These are phyloP conservation scores for Rhabdophis nuchalis DNA, from an alignment of 2,797 vertebrate species.

Conservation along the genomic window DNA sequence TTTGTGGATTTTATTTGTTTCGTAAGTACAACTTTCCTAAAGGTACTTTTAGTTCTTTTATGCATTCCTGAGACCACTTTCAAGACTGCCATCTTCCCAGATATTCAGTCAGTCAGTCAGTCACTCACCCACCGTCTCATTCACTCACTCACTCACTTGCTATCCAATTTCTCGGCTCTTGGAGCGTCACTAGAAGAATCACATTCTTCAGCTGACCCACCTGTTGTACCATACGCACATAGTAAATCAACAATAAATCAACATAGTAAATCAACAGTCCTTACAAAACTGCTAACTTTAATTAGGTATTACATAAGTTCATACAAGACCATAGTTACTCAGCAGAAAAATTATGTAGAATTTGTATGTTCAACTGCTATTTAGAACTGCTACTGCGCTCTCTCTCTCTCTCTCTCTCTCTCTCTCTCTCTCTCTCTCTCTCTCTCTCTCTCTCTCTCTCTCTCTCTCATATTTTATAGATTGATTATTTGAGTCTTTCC, in stretches of 20 bases:
- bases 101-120: constrained; percentile 21
- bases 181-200: not conserved
- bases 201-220: not conserved
- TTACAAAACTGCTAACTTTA: not conserved
- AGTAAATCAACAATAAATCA: not conserved
- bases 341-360: not conserved
- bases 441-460: too few relatives aligned
- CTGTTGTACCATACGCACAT: not conserved
- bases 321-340: not conserved
- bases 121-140: too few relatives aligned
- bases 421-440: too few relatives aligned
- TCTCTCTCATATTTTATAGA: not conserved
- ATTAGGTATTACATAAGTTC: not conserved
- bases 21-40: constrained; percentile 39
- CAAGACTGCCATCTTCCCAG: not conserved
- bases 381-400: not conserved
- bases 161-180: not conserved
- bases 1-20: constrained; percentile 6
- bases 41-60: constrained; percentile 2
- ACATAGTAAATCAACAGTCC: not conserved
- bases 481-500: not conserved
- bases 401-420: too few relatives aligned
- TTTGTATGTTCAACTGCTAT: not conserved
- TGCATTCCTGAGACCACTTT: not conserved
- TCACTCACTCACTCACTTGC: not conserved